Conservation (phyloP, 1,140 invertebrate species). For the Agraylea sexmaculata region DNA sequence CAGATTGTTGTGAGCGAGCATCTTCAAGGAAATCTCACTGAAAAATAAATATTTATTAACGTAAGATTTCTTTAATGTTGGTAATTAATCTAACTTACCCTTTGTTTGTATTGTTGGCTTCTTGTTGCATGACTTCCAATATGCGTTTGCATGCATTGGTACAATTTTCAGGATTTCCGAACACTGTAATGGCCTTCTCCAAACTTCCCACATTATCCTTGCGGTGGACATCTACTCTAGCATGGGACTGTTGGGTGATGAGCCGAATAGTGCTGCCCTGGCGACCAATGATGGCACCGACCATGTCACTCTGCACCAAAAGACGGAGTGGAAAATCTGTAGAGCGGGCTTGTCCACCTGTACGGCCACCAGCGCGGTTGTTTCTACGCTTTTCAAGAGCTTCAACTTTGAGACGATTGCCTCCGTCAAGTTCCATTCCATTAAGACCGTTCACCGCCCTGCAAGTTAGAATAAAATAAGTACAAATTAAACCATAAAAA, state of each 20-base stretch:
- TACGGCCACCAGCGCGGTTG: conserved; percentile 55
- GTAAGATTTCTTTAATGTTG: conserved; percentile 2
- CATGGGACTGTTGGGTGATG: conserved; percentile 89
- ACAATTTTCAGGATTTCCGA: conserved; percentile 93
- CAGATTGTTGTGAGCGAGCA: conserved; percentile 92
- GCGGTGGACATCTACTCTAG: conserved; percentile 87
- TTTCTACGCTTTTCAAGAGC: conserved; percentile 54
- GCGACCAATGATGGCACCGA: conserved; percentile 93
- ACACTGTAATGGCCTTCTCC: conserved; percentile 94
- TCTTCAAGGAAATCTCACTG: conserved; percentile 88
- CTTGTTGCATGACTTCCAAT: conserved; percentile 91
- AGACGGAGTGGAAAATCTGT: conserved; percentile 83
- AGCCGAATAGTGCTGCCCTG: conserved; percentile 89
- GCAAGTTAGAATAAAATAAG: conserved; percentile 15
- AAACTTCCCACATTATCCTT: conserved; percentile 88
- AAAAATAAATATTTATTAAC: conserved; percentile 16
- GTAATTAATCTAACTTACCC: conserved; percentile 47
- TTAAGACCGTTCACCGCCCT: conserved; percentile 75
- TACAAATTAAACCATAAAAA: conserved; percentile 1
- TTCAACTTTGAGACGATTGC: conserved; percentile 70
- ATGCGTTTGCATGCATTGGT: conserved; percentile 93
- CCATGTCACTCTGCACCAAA: conserved; percentile 91
- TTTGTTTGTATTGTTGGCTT: conserved; percentile 90
- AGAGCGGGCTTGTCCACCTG: conserved; percentile 54
- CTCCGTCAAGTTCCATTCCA: conserved; percentile 64